A percentile compares a stretch with the other conserved stretches of the same genome.
These are phyloP conservation scores for Physella acuta DNA, from an alignment of 1,140 invertebrate genomes.

Conservation along the genomic window DNA sequence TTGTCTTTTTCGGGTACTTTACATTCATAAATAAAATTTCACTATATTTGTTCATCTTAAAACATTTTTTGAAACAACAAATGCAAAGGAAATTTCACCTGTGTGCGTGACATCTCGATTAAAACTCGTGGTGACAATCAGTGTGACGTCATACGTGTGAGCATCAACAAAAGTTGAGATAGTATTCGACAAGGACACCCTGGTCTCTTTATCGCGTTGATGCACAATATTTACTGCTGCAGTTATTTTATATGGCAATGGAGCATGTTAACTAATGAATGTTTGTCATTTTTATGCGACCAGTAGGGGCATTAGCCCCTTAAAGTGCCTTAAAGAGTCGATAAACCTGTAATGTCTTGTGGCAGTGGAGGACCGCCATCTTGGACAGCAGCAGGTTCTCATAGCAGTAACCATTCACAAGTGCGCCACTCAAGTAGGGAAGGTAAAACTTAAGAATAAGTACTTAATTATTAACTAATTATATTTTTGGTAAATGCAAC, in stretches of 20 bases:
- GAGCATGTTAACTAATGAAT: constrained; percentile 21
- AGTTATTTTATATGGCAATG: background rate
- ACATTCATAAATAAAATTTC: constrained; percentile 11
- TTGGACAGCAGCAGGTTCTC: constrained; percentile 37
- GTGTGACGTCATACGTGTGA: constrained; percentile 30
- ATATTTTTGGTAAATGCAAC: too few relatives aligned
- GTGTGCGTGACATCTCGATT: constrained; percentile 28
- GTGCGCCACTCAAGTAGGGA: constrained; percentile 33
- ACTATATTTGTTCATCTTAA: constrained; percentile 2
- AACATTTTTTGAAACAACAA: background rate
- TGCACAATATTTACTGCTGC: background rate
- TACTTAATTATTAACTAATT: too few relatives aligned
- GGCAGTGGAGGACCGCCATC: constrained; percentile 45
- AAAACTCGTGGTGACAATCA: constrained; percentile 37
- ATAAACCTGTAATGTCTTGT: constrained; percentile 31
- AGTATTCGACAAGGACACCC: constrained; percentile 29
- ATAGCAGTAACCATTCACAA: constrained; percentile 33
- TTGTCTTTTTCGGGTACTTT: background rate
- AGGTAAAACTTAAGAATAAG: constrained; percentile 32
- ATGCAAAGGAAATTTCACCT: constrained; percentile 9
- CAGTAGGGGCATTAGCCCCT: constrained; percentile 22
- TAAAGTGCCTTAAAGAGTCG: constrained; percentile 11
- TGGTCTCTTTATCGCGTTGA: constrained; percentile 24
- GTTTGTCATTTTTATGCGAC: background rate
- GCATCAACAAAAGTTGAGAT: constrained; percentile 35